Evolutionary conservation across 1,140 invertebrate genomes (phyloP).

Genomic region (Neodiprion lecontei): DNA sequence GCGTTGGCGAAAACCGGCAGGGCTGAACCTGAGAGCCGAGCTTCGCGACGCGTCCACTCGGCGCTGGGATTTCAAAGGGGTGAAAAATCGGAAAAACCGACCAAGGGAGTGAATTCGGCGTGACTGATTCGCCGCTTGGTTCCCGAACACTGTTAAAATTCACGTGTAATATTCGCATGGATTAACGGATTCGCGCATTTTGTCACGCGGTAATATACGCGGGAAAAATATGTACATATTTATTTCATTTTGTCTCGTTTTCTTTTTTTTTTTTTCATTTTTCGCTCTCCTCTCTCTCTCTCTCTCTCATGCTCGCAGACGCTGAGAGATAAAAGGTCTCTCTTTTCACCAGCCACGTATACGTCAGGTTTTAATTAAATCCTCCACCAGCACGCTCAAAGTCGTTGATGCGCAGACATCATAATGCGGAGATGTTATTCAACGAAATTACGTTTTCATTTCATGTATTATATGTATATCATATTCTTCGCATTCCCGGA

Average conservation of each 20-base stretch:
- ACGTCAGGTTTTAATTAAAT: constrained; percentile 1
- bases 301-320: neutral
- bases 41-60: too few relatives aligned
- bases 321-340: neutral
- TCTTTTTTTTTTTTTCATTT: neutral
- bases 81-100: too few relatives aligned
- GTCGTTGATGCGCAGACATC: neutral
- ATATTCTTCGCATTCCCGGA: too few relatives aligned
- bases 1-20: constrained; percentile 8
- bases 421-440: constrained; percentile 1
- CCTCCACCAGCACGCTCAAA: neutral
- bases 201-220: neutral
- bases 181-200: neutral
- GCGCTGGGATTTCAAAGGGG: neutral
- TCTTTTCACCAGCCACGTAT: neutral
- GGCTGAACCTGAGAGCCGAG: constrained; percentile 15
- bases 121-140: neutral
- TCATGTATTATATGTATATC: too few relatives aligned
- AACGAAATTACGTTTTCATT: neutral
- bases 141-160: neutral
- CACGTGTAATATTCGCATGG: too few relatives aligned
- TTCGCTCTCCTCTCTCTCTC: neutral
- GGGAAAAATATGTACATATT: neutral
- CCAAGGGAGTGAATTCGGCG: too few relatives aligned
- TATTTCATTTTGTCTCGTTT: too few relatives aligned